phyloP scores from a whole-genome alignment of 2,888 invertebrate species.

The Dryocosmus kuriphilus region DNA sequence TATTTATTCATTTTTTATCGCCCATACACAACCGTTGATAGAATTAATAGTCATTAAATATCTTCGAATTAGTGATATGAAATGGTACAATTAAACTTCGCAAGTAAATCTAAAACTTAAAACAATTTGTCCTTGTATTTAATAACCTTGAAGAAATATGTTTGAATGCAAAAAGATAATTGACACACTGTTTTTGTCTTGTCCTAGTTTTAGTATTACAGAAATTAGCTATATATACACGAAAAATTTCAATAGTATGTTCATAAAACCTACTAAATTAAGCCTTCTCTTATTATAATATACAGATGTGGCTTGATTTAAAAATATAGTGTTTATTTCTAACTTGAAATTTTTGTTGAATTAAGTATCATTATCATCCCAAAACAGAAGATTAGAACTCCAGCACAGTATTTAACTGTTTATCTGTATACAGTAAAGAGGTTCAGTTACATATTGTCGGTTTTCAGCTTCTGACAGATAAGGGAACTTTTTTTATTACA shows the following conservation, averaged over 20 bases:
- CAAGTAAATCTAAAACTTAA: neutral
- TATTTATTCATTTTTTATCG: no score
- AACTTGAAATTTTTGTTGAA: neutral
- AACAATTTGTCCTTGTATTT: neutral
- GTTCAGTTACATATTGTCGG: no score
- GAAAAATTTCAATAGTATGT: neutral
- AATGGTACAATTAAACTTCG: neutral
- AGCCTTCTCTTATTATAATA: neutral
- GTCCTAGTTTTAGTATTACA: neutral
- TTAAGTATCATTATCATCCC: neutral
- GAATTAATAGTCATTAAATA: no score
- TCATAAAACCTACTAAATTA: neutral
- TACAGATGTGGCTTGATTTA: neutral
- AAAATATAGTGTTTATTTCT: neutral
- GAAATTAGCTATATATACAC: neutral
- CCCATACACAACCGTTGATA: no score
- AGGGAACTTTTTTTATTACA: no score
- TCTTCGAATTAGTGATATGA: neutral
- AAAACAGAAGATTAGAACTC: neutral
- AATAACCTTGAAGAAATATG: constrained; percentile 10
- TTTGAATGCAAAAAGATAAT: neutral
- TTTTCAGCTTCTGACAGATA: no score
- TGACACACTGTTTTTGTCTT: neutral
- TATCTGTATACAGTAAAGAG: neutral
- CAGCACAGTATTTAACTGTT: neutral